Percentiles rank a stretch among this genome's conserved stretches.
phyloP scores from a whole-genome alignment of 2,113 vertebrate genomes.

The Lophius piscatorius region DNA sequence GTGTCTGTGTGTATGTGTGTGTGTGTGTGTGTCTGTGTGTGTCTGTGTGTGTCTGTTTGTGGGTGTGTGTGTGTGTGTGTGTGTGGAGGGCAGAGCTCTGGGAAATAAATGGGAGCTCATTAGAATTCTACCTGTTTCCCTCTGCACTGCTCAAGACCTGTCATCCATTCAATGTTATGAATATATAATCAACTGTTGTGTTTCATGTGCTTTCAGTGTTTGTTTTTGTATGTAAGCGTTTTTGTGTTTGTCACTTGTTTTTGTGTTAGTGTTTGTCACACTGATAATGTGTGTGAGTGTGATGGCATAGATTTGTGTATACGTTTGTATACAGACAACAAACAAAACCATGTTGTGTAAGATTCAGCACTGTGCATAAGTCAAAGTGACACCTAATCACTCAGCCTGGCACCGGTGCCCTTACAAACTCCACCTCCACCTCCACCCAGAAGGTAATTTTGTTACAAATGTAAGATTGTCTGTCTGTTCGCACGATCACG shows the following conservation, averaged over 20 bases:
- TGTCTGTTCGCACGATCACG: no score
- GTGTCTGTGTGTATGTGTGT: no score
- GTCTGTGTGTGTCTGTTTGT: no score
- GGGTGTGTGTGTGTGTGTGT: conserved; percentile 24
- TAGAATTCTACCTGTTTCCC: conserved; percentile 70
- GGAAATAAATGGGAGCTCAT: conserved; percentile 64
- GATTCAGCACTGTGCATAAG: conserved; percentile 68
- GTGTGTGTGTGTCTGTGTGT: conserved; percentile 12
- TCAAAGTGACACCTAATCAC: conserved; percentile 72
- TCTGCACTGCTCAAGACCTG: conserved; percentile 65
- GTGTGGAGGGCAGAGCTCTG: conserved; percentile 53
- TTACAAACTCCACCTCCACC: conserved; percentile 14
- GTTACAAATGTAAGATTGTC: no score
- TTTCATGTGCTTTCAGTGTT: conserved; percentile 43
- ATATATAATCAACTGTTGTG: conserved; percentile 72
- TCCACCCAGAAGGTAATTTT: no score
- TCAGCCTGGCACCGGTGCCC: conserved; percentile 49
- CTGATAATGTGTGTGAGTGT: conserved; percentile 36
- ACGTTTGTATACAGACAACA: conserved; percentile 37
- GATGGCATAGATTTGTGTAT: conserved; percentile 41
- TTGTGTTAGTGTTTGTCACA: no score
- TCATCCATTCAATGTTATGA: conserved; percentile 76
- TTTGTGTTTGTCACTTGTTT: conserved; percentile 68
- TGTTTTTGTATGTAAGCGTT: conserved; percentile 48
- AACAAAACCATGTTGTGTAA: conserved; percentile 67